Evolutionary conservation across 2,888 invertebrate species (phyloP).

Genomic region (Eucera pruinosa): DNA sequence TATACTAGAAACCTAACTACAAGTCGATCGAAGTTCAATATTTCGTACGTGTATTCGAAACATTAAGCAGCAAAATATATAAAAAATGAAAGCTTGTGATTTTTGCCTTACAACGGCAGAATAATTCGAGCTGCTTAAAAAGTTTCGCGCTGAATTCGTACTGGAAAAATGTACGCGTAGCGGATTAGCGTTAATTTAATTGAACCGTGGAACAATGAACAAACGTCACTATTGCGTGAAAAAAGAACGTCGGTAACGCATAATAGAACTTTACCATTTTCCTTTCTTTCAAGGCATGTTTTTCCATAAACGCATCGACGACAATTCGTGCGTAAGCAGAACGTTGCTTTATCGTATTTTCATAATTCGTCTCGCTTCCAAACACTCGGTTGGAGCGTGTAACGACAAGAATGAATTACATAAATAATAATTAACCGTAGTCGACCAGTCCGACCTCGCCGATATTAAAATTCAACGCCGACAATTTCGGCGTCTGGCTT

Average conservation of each 20-base stretch:
- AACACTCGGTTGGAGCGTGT: not conserved
- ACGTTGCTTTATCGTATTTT: constrained; percentile 4
- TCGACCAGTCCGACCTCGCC: not conserved
- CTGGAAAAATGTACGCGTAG: too few species aligned
- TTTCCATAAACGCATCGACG: not conserved
- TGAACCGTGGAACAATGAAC: not conserved
- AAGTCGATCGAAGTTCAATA: too few species aligned
- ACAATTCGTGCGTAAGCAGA: not conserved
- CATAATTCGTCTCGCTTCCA: constrained; percentile 1
- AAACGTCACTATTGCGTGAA: not conserved
- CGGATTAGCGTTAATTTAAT: too few species aligned
- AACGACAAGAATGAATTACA: constrained; percentile 8
- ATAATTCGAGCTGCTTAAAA: too few species aligned
- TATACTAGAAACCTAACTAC: too few species aligned
- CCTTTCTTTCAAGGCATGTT: not conserved
- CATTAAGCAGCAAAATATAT: too few species aligned
- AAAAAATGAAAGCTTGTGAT: too few species aligned
- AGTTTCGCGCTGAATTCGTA: too few species aligned
- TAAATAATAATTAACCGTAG: constrained; percentile 28
- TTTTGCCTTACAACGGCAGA: too few species aligned
- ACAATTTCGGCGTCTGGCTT: not conserved
- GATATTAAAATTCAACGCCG: not conserved
- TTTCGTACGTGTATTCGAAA: too few species aligned
- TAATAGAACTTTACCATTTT: too few species aligned
- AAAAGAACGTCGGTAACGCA: not conserved